Evolutionary conservation across 1,140 invertebrate species (phyloP).

Genomic region (Lasioglossum albipes): DNA sequence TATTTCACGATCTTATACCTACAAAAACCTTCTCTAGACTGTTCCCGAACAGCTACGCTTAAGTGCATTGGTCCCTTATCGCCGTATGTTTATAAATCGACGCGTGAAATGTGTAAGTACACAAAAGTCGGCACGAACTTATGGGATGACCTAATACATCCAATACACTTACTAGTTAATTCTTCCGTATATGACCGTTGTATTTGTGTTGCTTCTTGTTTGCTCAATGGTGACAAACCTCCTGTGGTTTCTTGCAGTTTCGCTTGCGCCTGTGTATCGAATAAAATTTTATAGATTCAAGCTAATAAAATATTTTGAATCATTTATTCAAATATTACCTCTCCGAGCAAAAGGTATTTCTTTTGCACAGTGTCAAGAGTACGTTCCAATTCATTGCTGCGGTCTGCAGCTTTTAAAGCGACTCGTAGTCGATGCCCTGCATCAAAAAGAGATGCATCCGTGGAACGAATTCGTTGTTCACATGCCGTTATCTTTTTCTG

Average conservation of each 20-base stretch:
- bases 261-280: conserved; percentile 67
- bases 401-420: conserved; percentile 80
- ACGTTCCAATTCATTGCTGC: conserved; percentile 80
- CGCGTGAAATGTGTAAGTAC: too few relatives aligned
- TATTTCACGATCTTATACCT: too few relatives aligned
- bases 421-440: conserved; percentile 81
- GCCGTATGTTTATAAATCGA: too few relatives aligned
- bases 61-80: too few relatives aligned
- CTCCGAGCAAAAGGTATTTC: conserved; percentile 80
- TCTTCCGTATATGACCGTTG: conserved; percentile 76
- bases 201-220: conserved; percentile 72
- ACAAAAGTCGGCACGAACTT: too few relatives aligned
- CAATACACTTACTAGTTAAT: conserved; percentile 67
- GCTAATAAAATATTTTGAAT: not conserved
- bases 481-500: conserved; percentile 78
- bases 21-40: too few relatives aligned
- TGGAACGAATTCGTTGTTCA: conserved; percentile 77
- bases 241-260: conserved; percentile 71
- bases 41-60: too few relatives aligned
- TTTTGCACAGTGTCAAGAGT: conserved; percentile 80
- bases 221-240: conserved; percentile 67
- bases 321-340: conserved; percentile 68
- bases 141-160: not conserved
- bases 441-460: conserved; percentile 80
- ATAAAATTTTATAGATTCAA: conserved; percentile 3